Evolutionary conservation across 2,113 vertebrate species (phyloP).

Genomic region (Acrocephalus arundinaceus): DNA sequence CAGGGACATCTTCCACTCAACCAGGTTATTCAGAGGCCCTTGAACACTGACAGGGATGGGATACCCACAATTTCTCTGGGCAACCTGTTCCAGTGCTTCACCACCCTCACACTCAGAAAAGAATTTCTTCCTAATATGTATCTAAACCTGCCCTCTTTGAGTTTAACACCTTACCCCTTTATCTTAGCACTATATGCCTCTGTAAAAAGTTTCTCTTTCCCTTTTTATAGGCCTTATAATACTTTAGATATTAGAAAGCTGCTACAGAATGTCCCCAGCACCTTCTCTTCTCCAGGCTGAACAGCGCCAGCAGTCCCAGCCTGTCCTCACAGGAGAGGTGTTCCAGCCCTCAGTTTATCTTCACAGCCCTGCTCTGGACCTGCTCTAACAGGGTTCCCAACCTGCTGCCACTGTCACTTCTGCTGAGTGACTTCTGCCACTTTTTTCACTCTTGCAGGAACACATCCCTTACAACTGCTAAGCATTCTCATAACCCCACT

Average conservation of each 20-base stretch:
- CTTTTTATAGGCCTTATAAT: not conserved
- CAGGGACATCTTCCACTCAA: not conserved
- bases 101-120: not conserved
- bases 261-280: not conserved
- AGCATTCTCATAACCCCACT: not conserved
- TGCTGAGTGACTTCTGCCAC: not conserved
- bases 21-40: not conserved
- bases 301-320: not conserved
- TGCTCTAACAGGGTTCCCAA: rapidly evolving
- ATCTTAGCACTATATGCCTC: not conserved
- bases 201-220: not conserved
- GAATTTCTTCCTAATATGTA: not conserved
- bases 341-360: not conserved
- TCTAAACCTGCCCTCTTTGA: not conserved
- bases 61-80: not conserved
- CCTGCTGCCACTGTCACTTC: not conserved
- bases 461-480: rapidly evolving
- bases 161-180: not conserved
- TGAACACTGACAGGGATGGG: not conserved
- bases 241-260: not conserved
- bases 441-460: not conserved
- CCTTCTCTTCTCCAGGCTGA: not conserved
- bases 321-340: not conserved
- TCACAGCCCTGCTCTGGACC: not conserved
- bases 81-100: not conserved